A percentile compares a stretch with the other conserved stretches of the same genome.
Evolutionary conservation across 30 jellyfish, hydroid and myxozoan genomes (phyloP).

Genomic region (Aurelia coerulea): DNA sequence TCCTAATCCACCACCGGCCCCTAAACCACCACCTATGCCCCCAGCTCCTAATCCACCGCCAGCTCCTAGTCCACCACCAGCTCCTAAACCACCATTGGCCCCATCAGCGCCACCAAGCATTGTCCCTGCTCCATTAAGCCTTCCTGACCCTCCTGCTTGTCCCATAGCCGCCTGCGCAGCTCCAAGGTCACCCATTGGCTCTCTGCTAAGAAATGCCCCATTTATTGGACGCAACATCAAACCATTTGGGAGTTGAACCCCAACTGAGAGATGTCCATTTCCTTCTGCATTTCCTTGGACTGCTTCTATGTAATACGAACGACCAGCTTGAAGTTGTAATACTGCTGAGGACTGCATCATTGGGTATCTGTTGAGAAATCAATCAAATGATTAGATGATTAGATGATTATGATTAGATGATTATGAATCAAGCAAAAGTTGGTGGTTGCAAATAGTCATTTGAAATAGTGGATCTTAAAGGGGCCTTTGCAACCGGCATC

Average conservation of each 20-base stretch:
- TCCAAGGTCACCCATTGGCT: conserved; percentile 64
- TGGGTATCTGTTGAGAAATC: conserved; percentile 67
- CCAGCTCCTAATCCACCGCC: conserved; percentile 35
- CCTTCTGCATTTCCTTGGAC: conserved; percentile 87
- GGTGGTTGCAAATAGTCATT: no score
- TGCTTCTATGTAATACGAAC: conserved; percentile 87
- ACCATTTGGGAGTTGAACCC: conserved; percentile 93
- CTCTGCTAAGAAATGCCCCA: conserved; percentile 91
- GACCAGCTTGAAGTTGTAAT: conserved; percentile 87
- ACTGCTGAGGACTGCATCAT: conserved; percentile 90
- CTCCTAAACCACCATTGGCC: conserved; percentile 36
- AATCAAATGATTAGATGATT: not conserved
- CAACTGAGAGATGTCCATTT: conserved; percentile 79
- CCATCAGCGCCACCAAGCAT: conserved; percentile 66
- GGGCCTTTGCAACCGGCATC: no score
- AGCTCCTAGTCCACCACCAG: conserved; percentile 58
- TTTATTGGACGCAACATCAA: conserved; percentile 82
- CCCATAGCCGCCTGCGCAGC: conserved; percentile 49
- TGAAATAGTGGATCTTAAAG: no score
- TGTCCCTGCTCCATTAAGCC: conserved; percentile 51
- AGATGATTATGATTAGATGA: not conserved
- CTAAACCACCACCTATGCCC: conserved; percentile 44
- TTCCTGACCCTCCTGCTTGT: conserved; percentile 88
- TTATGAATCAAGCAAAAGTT: no score
- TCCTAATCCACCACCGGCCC: conserved; percentile 34